Conservation (phyloP, 1,140 invertebrate species). For the Tetragnatha versicolor region DNA sequence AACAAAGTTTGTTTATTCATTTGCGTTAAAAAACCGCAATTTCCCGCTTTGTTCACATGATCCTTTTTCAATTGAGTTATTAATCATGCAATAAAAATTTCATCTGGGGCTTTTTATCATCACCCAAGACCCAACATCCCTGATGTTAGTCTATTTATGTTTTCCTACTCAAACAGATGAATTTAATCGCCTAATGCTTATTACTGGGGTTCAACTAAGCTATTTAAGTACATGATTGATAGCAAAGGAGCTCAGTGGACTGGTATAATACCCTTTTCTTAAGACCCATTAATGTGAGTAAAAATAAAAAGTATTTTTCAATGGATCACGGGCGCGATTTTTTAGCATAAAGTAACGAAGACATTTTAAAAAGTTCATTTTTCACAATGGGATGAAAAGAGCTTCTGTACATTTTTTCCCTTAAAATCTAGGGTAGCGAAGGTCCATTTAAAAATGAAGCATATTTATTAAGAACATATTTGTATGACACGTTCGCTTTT, state of each 20-base stretch:
- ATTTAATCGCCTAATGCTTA: conserved; percentile 24
- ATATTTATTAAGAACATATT: conserved; percentile 24
- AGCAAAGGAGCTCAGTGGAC: background rate
- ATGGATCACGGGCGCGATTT: background rate
- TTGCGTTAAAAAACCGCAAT: no score
- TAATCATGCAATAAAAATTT: conserved; percentile 26
- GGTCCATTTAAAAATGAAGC: conserved; percentile 9
- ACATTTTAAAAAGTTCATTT: conserved; percentile 16
- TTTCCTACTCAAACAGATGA: conserved; percentile 22
- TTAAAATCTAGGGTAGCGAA: conserved; percentile 11
- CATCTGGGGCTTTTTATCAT: background rate
- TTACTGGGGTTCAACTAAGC: conserved; percentile 28
- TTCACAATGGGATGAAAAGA: background rate
- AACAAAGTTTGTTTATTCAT: no score
- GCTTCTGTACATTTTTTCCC: background rate
- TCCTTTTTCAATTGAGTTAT: conserved; percentile 15
- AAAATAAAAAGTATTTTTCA: conserved; percentile 8
- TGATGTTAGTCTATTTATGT: background rate
- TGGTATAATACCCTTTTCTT: conserved; percentile 5
- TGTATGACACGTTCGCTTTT: conserved; percentile 1
- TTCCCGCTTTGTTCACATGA: no score
- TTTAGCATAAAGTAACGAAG: conserved; percentile 1
- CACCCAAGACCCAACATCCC: background rate
- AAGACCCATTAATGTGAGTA: background rate
- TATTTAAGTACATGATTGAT: conserved; percentile 29